Evolutionary conservation across 2,888 invertebrate genomes (phyloP).

Genomic region (Drosophila peninsularis): DNA sequence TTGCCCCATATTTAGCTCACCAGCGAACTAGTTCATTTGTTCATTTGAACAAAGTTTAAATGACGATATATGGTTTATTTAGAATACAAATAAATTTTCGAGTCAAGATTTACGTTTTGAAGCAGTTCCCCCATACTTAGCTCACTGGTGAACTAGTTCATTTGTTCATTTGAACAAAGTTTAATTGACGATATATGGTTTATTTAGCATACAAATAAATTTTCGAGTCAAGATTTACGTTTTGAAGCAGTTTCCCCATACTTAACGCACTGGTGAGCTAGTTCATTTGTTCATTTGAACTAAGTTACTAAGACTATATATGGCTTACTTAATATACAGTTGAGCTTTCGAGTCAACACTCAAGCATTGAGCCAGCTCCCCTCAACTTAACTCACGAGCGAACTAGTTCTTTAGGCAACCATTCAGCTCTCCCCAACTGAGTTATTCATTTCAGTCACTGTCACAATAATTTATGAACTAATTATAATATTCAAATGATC

Average conservation of each 20-base stretch:
- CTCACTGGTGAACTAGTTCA: not conserved
- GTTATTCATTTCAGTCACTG: not conserved
- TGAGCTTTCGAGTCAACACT: too few species aligned
- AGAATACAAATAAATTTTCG: too few species aligned
- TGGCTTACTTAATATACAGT: not conserved
- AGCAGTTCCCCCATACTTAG: not conserved
- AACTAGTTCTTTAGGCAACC: not conserved
- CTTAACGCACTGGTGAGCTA: not conserved
- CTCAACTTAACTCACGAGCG: not conserved
- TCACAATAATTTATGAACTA: not conserved
- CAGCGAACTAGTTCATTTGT: not conserved
- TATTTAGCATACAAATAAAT: too few species aligned
- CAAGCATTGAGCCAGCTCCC: too few species aligned
- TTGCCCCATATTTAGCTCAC: not conserved
- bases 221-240: not conserved
- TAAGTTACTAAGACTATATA: not conserved
- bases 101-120: not conserved
- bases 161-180: not conserved
- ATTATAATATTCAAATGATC: constrained; percentile 1
- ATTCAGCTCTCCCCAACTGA: too few species aligned
- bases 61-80: too few species aligned
- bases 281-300: not conserved
- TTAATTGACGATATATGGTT: too few species aligned
- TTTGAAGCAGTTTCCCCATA: not conserved
- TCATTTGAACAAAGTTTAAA: not conserved